phyloP scores from a whole-genome alignment of 2,113 vertebrate species.

The Bubo bubo region DNA sequence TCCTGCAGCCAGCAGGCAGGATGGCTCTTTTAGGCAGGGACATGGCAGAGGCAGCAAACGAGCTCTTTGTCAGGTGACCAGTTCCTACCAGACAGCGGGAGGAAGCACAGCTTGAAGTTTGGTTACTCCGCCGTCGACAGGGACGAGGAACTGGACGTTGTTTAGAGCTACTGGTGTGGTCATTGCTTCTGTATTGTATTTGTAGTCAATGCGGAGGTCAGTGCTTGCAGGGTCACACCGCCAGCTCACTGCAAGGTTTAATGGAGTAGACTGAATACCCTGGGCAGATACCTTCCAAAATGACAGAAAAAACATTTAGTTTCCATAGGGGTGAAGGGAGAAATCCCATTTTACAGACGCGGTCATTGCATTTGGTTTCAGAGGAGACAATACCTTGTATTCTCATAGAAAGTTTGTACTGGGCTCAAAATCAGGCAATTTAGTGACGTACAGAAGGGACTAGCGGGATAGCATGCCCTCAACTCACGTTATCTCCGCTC shows the following conservation, averaged over 20 bases:
- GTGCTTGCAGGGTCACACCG: constrained; percentile 88
- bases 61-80: neutral
- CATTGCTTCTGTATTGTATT: constrained; percentile 95
- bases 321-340: neutral
- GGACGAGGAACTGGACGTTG: constrained; percentile 92
- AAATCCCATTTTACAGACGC: constrained; percentile 1
- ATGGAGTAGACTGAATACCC: constrained; percentile 94
- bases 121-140: constrained; percentile 87
- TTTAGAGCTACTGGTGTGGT: constrained; percentile 86
- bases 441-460: neutral
- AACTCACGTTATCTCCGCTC: neutral
- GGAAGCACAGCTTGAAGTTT: constrained; percentile 94
- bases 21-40: neutral
- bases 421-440: neutral
- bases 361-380: neutral
- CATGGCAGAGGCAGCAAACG: accelerated
- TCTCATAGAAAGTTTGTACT: neutral
- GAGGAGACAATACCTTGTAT: neutral
- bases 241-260: constrained; percentile 96
- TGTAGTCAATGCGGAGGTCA: constrained; percentile 96
- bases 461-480: neutral
- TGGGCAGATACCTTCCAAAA: constrained; percentile 87
- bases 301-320: constrained; percentile 69
- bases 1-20: neutral
- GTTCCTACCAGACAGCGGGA: constrained; percentile 89